These are phyloP conservation scores for Yponomeuta plumbellus DNA, from an alignment of 2,888 invertebrate genomes.

Conservation along the genomic window DNA sequence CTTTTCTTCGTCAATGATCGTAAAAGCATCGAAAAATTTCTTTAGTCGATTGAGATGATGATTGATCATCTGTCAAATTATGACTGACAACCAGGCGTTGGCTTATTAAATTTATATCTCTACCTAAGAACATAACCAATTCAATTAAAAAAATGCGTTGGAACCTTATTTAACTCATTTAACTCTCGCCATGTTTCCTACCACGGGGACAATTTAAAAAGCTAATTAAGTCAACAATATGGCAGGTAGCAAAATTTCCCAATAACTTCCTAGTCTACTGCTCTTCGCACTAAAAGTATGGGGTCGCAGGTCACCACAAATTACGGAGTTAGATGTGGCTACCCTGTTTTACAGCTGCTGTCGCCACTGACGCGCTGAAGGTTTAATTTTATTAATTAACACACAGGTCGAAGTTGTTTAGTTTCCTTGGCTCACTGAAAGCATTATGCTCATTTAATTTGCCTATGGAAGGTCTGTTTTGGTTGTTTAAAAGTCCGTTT, in stretches of 20 bases:
- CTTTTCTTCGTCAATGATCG: too few relatives aligned
- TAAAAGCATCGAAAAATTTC: too few relatives aligned
- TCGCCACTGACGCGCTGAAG: not conserved
- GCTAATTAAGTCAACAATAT: constrained; percentile 6
- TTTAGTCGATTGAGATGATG: too few relatives aligned
- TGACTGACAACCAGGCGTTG: too few relatives aligned
- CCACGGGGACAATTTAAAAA: constrained; percentile 13
- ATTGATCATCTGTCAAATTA: too few relatives aligned
- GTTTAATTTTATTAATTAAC: constrained; percentile 4
- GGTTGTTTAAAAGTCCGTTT: too few relatives aligned
- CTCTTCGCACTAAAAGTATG: not conserved
- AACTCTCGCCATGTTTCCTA: not conserved
- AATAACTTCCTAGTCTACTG: not conserved
- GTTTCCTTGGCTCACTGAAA: not conserved
- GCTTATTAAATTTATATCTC: too few relatives aligned
- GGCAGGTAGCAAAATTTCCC: not conserved
- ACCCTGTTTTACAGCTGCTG: not conserved
- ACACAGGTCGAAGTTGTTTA: constrained; percentile 1
- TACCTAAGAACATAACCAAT: not conserved
- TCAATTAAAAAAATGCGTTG: not conserved
- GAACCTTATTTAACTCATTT: constrained; percentile 16
- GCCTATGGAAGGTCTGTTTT: too few relatives aligned
- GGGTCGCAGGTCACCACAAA: not conserved
- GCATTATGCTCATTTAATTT: not conserved
- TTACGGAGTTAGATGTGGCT: not conserved